Evolutionary conservation across 2,113 vertebrate species (phyloP).

Genomic region (Cricetomys ansorgei): DNA sequence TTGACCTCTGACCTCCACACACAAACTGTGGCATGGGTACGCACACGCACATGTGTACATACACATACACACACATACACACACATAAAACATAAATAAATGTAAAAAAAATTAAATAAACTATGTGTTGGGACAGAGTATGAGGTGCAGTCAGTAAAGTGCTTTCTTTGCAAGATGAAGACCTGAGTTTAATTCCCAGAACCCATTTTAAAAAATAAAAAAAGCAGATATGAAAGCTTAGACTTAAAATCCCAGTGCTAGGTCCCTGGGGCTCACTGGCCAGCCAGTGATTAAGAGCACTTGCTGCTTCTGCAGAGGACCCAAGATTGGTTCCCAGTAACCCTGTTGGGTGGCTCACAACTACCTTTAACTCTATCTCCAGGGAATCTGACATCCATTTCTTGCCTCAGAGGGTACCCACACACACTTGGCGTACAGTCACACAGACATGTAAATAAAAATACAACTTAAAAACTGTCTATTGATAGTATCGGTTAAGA

Average conservation of each 20-base stretch:
- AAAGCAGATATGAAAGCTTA: rapidly evolving
- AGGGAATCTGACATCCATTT: neutral
- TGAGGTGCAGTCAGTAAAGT: too few relatives aligned
- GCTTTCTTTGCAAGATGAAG: neutral
- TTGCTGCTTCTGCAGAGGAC: neutral
- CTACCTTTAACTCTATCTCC: neutral
- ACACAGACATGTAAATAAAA: neutral
- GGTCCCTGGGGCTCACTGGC: neutral
- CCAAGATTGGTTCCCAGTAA: neutral
- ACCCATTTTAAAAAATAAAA: neutral
- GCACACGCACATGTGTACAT: neutral
- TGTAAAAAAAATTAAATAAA: neutral
- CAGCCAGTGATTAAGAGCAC: neutral
- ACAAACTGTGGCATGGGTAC: neutral
- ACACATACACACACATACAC: neutral
- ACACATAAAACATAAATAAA: neutral
- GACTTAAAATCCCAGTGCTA: neutral
- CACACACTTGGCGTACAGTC: neutral
- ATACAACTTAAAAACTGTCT: neutral
- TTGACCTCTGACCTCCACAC: neutral
- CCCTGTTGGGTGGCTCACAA: neutral
- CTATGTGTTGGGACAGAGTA: neutral
- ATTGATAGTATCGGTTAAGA: neutral
- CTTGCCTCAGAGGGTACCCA: neutral
- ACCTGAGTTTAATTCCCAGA: neutral